Evolutionary conservation across 2,797 vertebrate species (phyloP).

Genomic region (Nasua narica): DNA sequence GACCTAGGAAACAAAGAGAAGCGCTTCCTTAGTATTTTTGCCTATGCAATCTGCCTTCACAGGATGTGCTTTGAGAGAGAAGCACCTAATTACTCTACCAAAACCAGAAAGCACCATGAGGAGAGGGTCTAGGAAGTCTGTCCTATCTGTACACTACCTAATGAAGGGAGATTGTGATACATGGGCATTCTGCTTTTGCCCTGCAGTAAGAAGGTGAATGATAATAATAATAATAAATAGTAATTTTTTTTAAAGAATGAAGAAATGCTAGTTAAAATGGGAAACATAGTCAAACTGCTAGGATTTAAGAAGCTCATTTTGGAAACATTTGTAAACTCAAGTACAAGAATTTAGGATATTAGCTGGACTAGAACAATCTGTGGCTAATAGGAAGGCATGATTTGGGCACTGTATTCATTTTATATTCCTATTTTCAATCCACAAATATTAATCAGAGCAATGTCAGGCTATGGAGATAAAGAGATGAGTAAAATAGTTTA

Average conservation of each 20-base stretch:
- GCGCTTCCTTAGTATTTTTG: conserved; percentile 44
- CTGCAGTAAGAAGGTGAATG: neutral
- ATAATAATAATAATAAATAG: neutral
- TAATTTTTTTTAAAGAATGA: neutral
- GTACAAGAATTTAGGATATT: neutral
- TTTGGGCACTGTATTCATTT: neutral
- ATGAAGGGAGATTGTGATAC: neutral
- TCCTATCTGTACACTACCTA: neutral
- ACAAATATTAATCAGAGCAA: neutral
- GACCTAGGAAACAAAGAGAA: conserved; percentile 45
- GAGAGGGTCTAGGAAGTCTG: neutral
- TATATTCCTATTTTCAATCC: neutral
- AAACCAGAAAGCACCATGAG: neutral
- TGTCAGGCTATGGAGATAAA: neutral
- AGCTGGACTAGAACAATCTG: neutral
- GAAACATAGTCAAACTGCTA: neutral
- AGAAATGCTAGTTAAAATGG: neutral
- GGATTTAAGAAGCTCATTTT: neutral
- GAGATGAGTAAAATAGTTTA: neutral
- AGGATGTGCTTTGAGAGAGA: conserved; percentile 29
- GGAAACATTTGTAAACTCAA: neutral
- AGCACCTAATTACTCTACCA: conserved; percentile 32
- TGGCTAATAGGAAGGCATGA: neutral
- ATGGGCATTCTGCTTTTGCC: neutral
- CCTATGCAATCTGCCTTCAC: conserved; percentile 44